Evolutionary conservation across 92 coral and sea anemone genomes (phyloP), one percentile per base, ranked within the genome.

Genomic region (Siderastrea siderea): DNA sequence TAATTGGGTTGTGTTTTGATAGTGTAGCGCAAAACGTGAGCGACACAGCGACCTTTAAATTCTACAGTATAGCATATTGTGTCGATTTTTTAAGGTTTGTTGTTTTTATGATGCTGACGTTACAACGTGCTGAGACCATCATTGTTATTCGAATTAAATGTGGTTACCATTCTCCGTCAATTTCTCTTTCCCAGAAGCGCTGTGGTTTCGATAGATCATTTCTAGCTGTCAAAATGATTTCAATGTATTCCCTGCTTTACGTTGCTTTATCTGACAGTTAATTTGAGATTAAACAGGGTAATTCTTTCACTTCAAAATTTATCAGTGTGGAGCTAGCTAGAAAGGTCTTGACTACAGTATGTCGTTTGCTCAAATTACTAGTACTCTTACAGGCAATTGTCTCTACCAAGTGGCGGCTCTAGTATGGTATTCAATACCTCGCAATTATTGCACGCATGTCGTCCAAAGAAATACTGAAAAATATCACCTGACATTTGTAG

Each of bases 1-100:
- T 90, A 85, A 79, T 79, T 74, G 76, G 79, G 46, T 16, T 19
- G 60, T 47, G 68, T 17, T 78, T 78, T 70, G 61, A 72, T 72
- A 47, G 69, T 26, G 7, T n/a, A 60, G 51, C 49, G 45, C 4
- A 60, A 7, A 72, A 71, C 9, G 26, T 66, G 50, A 68, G 26
- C 74, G 50, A 44, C 11, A 64, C 74, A 66, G 51, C 63, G 57
- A 55, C 53, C 50, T 76, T 76, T 76, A 13, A 76, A 1, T 71
- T 48, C 44, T 26, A 26, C 38, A 26, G 38, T 26, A 43, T 12
- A 8, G 8, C 6, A 63, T 10, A 16, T 71, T 14, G 58, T 46
- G 6, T 16, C 16, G 38, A 10, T 11, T 54, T 76, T 71, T 16
- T 17, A 61, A 14, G 14, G 26, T 5, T 61, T 26, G 66, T 10